A percentile compares a stretch with the other conserved stretches of the same genome.
phyloP scores from a whole-genome alignment of 2,797 vertebrate genomes.

The Pterois miles region DNA sequence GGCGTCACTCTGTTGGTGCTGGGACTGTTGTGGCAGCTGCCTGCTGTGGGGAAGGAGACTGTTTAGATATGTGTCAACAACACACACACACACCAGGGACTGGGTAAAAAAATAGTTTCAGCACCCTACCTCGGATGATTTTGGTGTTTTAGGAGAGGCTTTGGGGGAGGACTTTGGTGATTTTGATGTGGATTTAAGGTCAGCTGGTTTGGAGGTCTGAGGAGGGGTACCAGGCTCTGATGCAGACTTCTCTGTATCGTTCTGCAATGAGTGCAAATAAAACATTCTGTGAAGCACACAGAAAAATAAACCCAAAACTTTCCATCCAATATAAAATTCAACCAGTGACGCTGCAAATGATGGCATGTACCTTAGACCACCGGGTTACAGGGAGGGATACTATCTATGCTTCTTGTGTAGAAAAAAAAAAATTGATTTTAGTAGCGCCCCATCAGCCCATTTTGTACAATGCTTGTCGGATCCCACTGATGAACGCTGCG shows the following conservation, averaged over 20 bases:
- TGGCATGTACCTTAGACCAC: neutral
- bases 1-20: constrained; percentile 73
- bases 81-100: neutral
- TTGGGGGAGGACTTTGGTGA: constrained; percentile 72
- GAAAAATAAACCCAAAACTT: neutral
- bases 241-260: constrained; percentile 76
- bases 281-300: neutral
- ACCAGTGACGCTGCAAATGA: neutral
- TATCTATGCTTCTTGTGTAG: neutral
- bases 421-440: neutral
- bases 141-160: constrained; percentile 51
- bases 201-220: constrained; percentile 64
- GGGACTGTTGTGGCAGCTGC: constrained; percentile 58
- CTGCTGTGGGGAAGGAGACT: constrained; percentile 36
- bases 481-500: too few species aligned
- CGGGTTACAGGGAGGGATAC: neutral
- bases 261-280: constrained; percentile 51
- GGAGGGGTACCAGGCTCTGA: constrained; percentile 74
- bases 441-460: neutral
- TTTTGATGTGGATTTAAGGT: constrained; percentile 66
- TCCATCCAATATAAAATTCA: neutral
- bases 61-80: neutral
- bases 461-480: neutral
- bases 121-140: constrained; percentile 69
- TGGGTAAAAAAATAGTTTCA: neutral